These are phyloP conservation scores for Fregetta grallaria DNA, from an alignment of 2,113 vertebrate species.

Conservation along the genomic window DNA sequence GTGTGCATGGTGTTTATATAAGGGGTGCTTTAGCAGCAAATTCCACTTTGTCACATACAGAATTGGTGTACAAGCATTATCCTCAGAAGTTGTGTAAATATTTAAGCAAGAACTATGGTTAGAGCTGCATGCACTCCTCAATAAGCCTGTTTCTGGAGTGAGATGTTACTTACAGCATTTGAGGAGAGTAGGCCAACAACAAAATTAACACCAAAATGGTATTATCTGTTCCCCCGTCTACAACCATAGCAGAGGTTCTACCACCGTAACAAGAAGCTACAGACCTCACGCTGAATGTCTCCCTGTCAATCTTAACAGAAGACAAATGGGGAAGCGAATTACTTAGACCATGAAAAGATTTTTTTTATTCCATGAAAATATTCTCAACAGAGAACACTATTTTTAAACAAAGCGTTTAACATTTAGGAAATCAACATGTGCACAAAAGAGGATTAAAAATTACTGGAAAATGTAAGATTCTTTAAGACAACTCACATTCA, in stretches of 20 bases:
- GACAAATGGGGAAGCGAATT: slow-evolving; percentile 41
- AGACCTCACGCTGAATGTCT: neutral
- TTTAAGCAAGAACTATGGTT: neutral
- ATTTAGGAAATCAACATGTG: slow-evolving; percentile 87
- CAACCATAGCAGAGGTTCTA: neutral
- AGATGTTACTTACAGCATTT: neutral
- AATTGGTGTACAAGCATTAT: neutral
- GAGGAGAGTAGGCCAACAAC: neutral
- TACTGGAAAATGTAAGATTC: slow-evolving; percentile 79
- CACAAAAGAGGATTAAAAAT: slow-evolving; percentile 80
- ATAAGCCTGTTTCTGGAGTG: neutral
- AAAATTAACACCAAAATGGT: neutral
- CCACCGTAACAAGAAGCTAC: neutral
- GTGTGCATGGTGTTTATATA: neutral
- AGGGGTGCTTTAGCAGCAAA: neutral
- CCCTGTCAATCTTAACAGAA: neutral
- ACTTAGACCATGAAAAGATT: slow-evolving; percentile 74
- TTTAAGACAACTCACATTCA: slow-evolving; percentile 72
- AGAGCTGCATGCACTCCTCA: neutral
- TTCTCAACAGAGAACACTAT: slow-evolving; percentile 83
- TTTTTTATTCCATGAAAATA: slow-evolving; percentile 92
- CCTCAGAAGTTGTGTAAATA: neutral
- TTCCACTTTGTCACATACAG: neutral
- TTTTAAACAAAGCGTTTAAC: slow-evolving; percentile 85
- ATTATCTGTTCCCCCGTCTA: neutral